Evolutionary conservation across 2,888 invertebrate genomes (phyloP).

Genomic region (Tetranychus truncatus): DNA sequence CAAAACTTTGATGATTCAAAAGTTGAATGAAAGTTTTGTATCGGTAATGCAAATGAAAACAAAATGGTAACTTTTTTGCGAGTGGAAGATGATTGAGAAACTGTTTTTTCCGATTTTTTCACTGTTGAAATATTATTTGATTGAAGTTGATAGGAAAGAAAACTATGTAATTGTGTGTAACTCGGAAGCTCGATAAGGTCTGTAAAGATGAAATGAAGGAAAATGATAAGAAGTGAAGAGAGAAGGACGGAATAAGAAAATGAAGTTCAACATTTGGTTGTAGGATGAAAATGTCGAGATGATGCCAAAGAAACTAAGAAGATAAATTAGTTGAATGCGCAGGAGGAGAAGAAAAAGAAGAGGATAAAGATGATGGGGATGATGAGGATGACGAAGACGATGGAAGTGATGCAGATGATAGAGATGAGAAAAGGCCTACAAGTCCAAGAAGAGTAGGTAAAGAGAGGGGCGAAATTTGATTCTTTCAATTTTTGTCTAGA

Average conservation of each 20-base stretch:
- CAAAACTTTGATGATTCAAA: too few relatives aligned
- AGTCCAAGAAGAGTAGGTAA: background rate
- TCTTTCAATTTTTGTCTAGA: background rate
- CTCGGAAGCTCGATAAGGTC: too few relatives aligned
- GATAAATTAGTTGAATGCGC: background rate
- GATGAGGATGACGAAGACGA: background rate
- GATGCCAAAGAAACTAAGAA: background rate
- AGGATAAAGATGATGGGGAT: background rate
- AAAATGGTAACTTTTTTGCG: too few relatives aligned
- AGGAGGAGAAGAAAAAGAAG: background rate
- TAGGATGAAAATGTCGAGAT: background rate
- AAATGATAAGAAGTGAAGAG: background rate
- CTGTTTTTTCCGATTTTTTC: too few relatives aligned
- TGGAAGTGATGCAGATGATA: background rate
- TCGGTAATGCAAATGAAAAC: too few relatives aligned
- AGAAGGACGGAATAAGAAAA: background rate
- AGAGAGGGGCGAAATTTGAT: background rate
- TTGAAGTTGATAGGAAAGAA: too few relatives aligned
- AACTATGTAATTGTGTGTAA: too few relatives aligned
- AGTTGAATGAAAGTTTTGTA: too few relatives aligned
- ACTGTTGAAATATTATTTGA: too few relatives aligned
- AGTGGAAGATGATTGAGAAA: too few relatives aligned
- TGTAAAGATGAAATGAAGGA: too few relatives aligned
- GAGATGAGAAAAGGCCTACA: background rate
- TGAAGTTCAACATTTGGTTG: background rate